Evolutionary conservation across 2,888 invertebrate species (phyloP).

Genomic region (Hypena proboscidalis): DNA sequence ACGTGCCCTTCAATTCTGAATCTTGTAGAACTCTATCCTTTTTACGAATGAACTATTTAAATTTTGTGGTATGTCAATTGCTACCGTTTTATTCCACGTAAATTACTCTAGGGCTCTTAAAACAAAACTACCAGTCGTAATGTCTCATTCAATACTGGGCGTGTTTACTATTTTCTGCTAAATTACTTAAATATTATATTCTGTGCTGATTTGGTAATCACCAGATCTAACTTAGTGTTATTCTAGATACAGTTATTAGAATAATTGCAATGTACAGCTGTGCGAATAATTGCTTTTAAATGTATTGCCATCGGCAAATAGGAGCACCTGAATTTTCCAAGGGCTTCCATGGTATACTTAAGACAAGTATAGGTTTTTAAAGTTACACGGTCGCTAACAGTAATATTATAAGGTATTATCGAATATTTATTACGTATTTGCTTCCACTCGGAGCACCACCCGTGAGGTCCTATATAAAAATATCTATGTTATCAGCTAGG

Average conservation of each 20-base stretch:
- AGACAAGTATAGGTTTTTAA: too few species aligned
- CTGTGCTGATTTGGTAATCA: constrained; percentile 36
- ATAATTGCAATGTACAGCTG: constrained; percentile 2
- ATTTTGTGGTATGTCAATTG: neutral
- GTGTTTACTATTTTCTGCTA: constrained; percentile 33
- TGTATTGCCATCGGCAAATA: constrained; percentile 5
- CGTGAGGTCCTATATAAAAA: too few species aligned
- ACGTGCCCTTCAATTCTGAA: too few species aligned
- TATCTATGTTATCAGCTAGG: too few species aligned
- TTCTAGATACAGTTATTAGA: neutral
- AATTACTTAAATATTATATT: constrained; percentile 33
- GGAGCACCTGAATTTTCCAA: neutral
- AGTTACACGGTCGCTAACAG: too few species aligned
- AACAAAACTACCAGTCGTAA: neutral
- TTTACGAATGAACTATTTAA: too few species aligned
- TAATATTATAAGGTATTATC: too few species aligned
- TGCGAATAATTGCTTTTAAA: constrained; percentile 7
- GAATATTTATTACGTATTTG: too few species aligned
- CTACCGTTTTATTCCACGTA: too few species aligned
- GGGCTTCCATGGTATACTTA: too few species aligned
- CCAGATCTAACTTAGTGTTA: constrained; percentile 18
- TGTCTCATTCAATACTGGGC: constrained; percentile 33
- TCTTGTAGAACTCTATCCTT: too few species aligned
- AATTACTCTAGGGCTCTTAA: neutral
- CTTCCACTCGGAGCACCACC: too few species aligned